Percentiles rank a stretch among this genome's conserved stretches.
phyloP scores from a whole-genome alignment of 2,113 vertebrate genomes.

The Athene cunicularia region DNA sequence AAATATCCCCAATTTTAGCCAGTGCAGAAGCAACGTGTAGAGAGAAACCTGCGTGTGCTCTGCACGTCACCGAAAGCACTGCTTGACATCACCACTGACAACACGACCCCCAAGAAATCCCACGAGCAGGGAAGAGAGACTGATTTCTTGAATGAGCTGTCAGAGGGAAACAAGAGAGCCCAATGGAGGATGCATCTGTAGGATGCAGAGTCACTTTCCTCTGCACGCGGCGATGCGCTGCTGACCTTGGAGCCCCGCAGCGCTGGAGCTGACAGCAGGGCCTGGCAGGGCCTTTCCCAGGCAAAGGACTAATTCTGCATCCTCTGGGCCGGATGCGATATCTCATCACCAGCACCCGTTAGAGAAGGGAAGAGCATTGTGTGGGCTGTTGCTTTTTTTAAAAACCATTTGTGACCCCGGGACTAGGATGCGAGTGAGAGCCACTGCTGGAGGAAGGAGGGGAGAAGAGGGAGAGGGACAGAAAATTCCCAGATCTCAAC shows the following conservation, averaged over 20 bases:
- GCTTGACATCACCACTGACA: not conserved
- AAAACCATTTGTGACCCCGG: not conserved
- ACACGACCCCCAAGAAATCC: not conserved
- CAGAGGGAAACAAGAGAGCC: accelerated
- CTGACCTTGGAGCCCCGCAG: not conserved
- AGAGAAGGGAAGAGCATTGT: constrained; percentile 36
- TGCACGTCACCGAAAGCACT: not conserved
- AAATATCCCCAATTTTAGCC: not conserved
- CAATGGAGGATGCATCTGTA: not conserved
- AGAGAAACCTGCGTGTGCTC: accelerated
- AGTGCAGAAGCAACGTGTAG: accelerated
- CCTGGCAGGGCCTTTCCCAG: constrained; percentile 22
- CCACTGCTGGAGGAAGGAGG: not conserved
- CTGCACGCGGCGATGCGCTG: accelerated
- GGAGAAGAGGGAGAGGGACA: not conserved
- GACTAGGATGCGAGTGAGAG: not conserved
- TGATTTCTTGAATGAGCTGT: accelerated
- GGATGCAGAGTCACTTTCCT: not conserved
- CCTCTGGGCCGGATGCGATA: not conserved
- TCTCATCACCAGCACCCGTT: not conserved
- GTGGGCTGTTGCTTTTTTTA: constrained; percentile 32
- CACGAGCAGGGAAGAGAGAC: accelerated
- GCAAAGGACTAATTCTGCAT: not conserved
- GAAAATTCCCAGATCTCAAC: constrained; percentile 12
- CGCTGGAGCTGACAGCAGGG: not conserved